phyloP scores from a whole-genome alignment of 2,113 vertebrate species.

The Semnornis frantzii region DNA sequence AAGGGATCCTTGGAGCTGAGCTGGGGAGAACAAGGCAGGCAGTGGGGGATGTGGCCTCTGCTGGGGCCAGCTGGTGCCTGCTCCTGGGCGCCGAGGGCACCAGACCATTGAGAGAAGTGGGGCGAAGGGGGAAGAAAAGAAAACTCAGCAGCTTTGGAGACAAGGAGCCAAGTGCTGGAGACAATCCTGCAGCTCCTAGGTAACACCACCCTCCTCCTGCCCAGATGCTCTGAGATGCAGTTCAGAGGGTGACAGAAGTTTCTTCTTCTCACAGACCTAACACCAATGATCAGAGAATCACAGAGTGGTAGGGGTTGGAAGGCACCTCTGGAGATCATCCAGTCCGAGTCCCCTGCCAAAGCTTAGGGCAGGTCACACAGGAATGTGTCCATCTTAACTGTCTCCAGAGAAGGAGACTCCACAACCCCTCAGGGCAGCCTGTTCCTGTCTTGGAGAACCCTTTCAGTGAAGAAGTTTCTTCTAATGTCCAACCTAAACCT shows the following conservation, averaged over 20 bases:
- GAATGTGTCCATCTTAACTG: too few relatives aligned
- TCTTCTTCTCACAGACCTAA: not conserved
- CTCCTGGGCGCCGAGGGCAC: constrained; percentile 59
- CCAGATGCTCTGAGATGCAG: not conserved
- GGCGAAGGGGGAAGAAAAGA: constrained; percentile 31
- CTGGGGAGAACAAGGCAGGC: constrained; percentile 45
- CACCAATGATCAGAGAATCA: not conserved
- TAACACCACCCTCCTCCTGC: not conserved
- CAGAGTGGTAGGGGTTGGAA: too few relatives aligned
- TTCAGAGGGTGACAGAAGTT: not conserved
- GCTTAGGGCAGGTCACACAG: too few relatives aligned
- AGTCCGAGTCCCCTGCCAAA: too few relatives aligned
- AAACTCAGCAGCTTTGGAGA: constrained; percentile 55
- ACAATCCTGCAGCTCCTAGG: constrained; percentile 43
- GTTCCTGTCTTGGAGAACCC: too few relatives aligned
- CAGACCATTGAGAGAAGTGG: constrained; percentile 58
- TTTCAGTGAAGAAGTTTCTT: not conserved
- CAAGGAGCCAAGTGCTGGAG: constrained; percentile 47
- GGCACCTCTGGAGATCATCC: too few relatives aligned
- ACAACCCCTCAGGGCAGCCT: too few relatives aligned
- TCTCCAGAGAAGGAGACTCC: too few relatives aligned
- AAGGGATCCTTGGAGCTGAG: constrained; percentile 33
- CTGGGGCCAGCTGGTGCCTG: constrained; percentile 69
- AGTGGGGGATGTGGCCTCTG: constrained; percentile 68
- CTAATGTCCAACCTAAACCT: not conserved